Conservation (phyloP, 37 sponge, comb jelly and placozoan species). For the Crambe crambe region DNA sequence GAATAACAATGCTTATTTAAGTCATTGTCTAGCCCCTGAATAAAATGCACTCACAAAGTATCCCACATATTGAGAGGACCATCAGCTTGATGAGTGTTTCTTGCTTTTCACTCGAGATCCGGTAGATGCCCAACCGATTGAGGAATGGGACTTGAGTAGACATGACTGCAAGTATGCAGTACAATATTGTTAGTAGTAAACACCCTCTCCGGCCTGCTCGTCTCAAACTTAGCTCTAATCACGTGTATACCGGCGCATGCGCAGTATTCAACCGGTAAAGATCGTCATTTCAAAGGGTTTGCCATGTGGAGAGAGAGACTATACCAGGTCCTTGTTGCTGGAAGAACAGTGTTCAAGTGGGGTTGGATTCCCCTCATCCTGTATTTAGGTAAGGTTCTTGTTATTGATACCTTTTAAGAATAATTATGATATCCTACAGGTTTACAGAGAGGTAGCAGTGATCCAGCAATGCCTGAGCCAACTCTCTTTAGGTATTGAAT, state of each 20-base stretch:
- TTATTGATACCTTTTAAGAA: too few relatives aligned
- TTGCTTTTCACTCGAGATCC: slow-evolving; percentile 84
- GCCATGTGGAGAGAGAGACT: slow-evolving; percentile 59
- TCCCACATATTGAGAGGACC: slow-evolving; percentile 77
- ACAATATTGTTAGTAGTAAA: neutral
- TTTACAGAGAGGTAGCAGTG: slow-evolving; percentile 38
- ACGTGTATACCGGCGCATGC: slow-evolving; percentile 29
- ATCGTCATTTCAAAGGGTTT: neutral
- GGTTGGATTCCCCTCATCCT: slow-evolving; percentile 67
- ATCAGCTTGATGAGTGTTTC: slow-evolving; percentile 89
- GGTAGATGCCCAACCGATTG: slow-evolving; percentile 48
- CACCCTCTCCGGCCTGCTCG: neutral
- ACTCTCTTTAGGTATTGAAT: slow-evolving; percentile 56
- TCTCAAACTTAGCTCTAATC: neutral
- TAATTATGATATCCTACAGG: too few relatives aligned
- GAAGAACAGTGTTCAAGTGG: slow-evolving; percentile 47
- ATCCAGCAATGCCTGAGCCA: slow-evolving; percentile 55
- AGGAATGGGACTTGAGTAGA: slow-evolving; percentile 47
- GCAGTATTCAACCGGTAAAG: neutral
- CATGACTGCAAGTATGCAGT: neutral
- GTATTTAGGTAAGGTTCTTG: slow-evolving; percentile 57
- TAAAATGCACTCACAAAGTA: slow-evolving; percentile 68
- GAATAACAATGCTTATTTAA: neutral
- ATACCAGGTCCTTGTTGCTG: slow-evolving; percentile 33
- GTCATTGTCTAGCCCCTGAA: neutral